phyloP scores from a whole-genome alignment of 2,113 vertebrate genomes.

The Petrocephalus microphthalmus region DNA sequence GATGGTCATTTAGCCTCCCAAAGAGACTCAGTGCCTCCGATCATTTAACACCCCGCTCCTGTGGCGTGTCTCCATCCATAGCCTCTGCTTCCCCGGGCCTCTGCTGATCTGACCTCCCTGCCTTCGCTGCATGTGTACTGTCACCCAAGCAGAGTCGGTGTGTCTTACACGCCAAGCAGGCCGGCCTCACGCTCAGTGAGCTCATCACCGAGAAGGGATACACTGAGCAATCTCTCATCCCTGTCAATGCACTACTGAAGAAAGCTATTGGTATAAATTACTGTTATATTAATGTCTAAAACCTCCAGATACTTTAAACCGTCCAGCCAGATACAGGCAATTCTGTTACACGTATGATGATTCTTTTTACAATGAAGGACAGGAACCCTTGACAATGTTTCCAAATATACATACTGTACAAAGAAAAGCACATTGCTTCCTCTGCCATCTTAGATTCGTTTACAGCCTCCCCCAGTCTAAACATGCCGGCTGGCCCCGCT shows the following conservation, averaged over 20 bases:
- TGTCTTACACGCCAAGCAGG: conserved; percentile 33
- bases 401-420: background rate
- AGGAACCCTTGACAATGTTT: background rate
- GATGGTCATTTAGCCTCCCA: conserved; percentile 69
- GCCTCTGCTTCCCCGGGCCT: conserved; percentile 27
- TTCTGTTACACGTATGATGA: background rate
- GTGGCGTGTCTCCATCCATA: conserved; percentile 36
- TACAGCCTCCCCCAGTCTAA: background rate
- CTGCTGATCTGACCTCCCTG: conserved; percentile 24
- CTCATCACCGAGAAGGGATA: background rate
- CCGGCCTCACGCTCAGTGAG: conserved; percentile 20
- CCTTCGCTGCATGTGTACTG: conserved; percentile 38
- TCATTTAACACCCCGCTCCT: conserved; percentile 51
- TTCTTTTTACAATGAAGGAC: background rate
- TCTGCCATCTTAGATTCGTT: background rate
- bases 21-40: conserved; percentile 52
- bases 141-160: conserved; percentile 33
- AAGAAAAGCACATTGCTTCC: background rate
- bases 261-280: background rate
- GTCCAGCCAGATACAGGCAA: background rate
- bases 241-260: background rate
- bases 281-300: background rate
- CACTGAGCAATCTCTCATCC: background rate
- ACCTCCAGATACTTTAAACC: background rate
- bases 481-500: background rate